These are phyloP conservation scores for Tachystola acroxantha DNA, from an alignment of 2,888 invertebrate genomes.

Conservation along the genomic window DNA sequence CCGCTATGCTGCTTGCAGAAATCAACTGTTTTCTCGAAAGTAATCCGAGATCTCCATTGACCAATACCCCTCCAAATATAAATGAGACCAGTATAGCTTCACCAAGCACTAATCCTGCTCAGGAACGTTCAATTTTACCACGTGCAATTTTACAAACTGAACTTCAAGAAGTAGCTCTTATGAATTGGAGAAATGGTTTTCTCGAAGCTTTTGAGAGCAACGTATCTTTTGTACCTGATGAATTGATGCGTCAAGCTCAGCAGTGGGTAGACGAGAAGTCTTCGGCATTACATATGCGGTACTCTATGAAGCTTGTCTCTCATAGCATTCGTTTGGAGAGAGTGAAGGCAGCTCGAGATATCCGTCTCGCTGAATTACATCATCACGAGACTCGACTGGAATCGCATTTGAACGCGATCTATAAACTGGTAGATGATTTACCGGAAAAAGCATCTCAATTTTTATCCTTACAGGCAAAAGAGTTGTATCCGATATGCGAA, in stretches of 20 bases:
- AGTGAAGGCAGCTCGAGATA: conserved; percentile 37
- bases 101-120: conserved; percentile 10
- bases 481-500: conserved; percentile 43
- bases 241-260: conserved; percentile 40
- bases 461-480: conserved; percentile 33
- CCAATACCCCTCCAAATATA: too few species aligned
- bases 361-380: conserved; percentile 42
- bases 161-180: conserved; percentile 42
- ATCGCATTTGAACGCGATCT: conserved; percentile 49
- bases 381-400: conserved; percentile 45
- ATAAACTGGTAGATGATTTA: conserved; percentile 34
- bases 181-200: conserved; percentile 58
- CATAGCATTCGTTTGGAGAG: conserved; percentile 52
- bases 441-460: conserved; percentile 38
- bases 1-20: conserved; percentile 47
- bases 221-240: conserved; percentile 38
- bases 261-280: conserved; percentile 50
- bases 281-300: conserved; percentile 42
- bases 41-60: conserved; percentile 27
- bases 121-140: conserved; percentile 23
- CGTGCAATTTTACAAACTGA: conserved; percentile 49
- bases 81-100: conserved; percentile 5
- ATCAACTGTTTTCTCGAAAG: conserved; percentile 50
- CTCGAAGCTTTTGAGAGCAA: conserved; percentile 52
- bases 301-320: conserved; percentile 49